Percentiles rank a stretch among this genome's conserved stretches.
These are phyloP conservation scores for Ancistrus triradiatus DNA, from an alignment of 2,113 vertebrate genomes.

Conservation along the genomic window DNA sequence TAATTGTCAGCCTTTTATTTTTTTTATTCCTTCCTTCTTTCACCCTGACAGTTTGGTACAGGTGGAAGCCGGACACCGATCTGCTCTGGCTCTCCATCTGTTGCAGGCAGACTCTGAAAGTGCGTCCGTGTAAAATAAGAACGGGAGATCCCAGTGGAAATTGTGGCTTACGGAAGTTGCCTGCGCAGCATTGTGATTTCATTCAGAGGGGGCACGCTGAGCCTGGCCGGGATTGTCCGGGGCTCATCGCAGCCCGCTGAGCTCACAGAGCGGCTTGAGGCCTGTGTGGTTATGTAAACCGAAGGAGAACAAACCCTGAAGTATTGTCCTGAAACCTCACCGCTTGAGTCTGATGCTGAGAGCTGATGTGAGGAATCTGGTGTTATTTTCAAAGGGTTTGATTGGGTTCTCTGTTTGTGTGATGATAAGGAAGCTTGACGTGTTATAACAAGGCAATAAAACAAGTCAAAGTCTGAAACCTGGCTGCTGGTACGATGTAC, in stretches of 20 bases:
- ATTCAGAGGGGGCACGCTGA: slow-evolving; percentile 58
- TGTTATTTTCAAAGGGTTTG: too few species aligned
- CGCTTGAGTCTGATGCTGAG: slow-evolving; percentile 56
- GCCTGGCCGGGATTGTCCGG: slow-evolving; percentile 63
- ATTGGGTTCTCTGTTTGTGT: background rate
- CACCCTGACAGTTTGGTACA: background rate
- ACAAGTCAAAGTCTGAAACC: background rate
- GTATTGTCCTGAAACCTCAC: slow-evolving; percentile 54
- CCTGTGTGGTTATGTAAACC: slow-evolving; percentile 55
- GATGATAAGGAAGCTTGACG: too few species aligned
- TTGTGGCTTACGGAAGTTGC: slow-evolving; percentile 52
- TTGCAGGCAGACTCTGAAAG: background rate
- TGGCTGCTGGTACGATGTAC: too few species aligned
- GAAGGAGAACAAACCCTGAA: slow-evolving; percentile 34
- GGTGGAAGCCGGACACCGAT: background rate
- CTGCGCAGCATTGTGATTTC: slow-evolving; percentile 64
- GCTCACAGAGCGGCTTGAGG: slow-evolving; percentile 56
- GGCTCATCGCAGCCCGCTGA: slow-evolving; percentile 64
- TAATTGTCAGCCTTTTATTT: too few species aligned
- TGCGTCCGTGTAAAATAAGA: slow-evolving; percentile 23
- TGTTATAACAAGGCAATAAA: too few species aligned
- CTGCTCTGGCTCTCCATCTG: slow-evolving; percentile 16
- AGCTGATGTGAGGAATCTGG: too few species aligned
- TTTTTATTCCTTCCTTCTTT: background rate
- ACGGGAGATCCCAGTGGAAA: slow-evolving; percentile 50